Base-by-base conservation (phyloP, 1,140 invertebrate species). In the Pomacea maculata region DNA sequence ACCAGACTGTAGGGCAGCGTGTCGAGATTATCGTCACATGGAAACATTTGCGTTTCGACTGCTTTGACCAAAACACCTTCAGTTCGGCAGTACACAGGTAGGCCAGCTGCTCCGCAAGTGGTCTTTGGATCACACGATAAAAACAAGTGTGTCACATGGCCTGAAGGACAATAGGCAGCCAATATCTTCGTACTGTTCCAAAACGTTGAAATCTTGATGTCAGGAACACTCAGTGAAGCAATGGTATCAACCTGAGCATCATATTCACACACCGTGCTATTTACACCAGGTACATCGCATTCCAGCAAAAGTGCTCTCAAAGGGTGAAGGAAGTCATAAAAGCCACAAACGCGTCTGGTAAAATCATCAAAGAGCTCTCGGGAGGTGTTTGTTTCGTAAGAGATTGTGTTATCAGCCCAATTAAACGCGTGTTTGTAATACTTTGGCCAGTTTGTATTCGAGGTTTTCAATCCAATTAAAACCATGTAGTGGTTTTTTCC, bases 91-190 rank as follows among this genome's bases (percentile, higher is more conserved):
- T 67, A 29, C 0, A 68, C 3, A 2, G 34, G 54, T 12, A 7
- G 19, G 5, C 55, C 64, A 61, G 19, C 25, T 5, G 55, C 2
- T 76, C n/a, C 15, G 55, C 75, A 78, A 15, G 52, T 34, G 25
- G 63, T 78, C 68, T 61, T 65, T 19, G 29, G 63, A 54, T 78
- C 75, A 54, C 75, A 78, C 10, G 64, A 78, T 45, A 78, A 54
- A 52, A 78, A 78, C 4, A 7, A 29, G 68, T 68, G 75, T n/a
- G 64, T 68, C 11, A 52, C 63, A n/a, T 78, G 75, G 11, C 75
- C 75, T 45, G 52, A 34, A 10, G 29, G 64, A n/a, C 75, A 78
- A 11, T 67, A 0, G 45, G 29, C 15, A n/a, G 65, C 12, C 15
- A 15, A 3, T 15, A n/a, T 29, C 4, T 34, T 64, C 11, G 21